A percentile compares a stretch with the other conserved stretches of the same genome.
Conservation (phyloP, 1,140 invertebrate genomes). For the Tetramorium parvispinum region DNA sequence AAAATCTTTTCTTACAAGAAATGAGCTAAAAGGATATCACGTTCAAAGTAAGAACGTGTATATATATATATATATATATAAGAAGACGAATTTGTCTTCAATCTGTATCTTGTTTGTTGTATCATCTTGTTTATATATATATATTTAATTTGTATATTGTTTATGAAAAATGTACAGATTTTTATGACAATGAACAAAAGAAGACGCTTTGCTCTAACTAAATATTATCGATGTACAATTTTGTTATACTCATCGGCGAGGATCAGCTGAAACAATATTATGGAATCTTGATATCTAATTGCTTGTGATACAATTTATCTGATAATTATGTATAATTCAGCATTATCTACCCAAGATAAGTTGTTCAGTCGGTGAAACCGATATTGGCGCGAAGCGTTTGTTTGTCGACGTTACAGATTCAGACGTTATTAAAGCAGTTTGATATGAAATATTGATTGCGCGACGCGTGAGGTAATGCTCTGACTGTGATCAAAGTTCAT, state of each 20-base stretch:
- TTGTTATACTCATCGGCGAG: conserved; percentile 4
- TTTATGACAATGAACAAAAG: conserved; percentile 28
- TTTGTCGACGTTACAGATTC: conserved; percentile 39
- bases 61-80: neutral
- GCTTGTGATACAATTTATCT: conserved; percentile 54
- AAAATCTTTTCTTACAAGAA: neutral
- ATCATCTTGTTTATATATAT: neutral
- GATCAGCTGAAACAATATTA: conserved; percentile 25
- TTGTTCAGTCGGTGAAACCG: neutral
- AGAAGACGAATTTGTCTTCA: conserved; percentile 2
- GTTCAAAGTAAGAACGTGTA: neutral
- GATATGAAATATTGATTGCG: conserved; percentile 31
- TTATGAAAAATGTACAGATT: neutral
- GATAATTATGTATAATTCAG: neutral
- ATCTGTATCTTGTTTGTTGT: conserved; percentile 6
- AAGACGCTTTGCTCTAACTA: neutral
- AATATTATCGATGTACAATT: neutral
- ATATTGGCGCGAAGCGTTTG: conserved; percentile 21
- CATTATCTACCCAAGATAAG: conserved; percentile 3
- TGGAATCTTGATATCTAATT: conserved; percentile 57
- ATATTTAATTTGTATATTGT: neutral
- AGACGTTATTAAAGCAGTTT: conserved; percentile 54
- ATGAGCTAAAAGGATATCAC: neutral
- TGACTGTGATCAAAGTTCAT: conserved; percentile 68
- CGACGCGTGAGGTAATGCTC: conserved; percentile 34